Conservation (phyloP, 2,888 invertebrate genomes). For the Atethmia centrago region DNA sequence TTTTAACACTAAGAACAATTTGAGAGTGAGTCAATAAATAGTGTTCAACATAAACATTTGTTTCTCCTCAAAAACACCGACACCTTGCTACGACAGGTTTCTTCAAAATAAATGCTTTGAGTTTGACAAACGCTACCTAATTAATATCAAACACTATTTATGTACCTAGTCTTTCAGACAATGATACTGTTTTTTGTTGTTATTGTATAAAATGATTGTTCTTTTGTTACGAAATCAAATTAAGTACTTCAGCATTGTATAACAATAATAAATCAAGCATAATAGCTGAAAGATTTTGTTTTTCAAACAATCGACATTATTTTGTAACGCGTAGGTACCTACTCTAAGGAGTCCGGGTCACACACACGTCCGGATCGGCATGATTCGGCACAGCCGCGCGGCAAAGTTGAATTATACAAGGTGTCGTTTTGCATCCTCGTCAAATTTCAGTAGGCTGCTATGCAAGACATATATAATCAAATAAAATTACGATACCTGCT, state of each 20-base stretch:
- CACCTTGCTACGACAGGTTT: too few species aligned
- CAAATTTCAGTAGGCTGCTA: too few species aligned
- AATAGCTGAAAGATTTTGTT: not conserved
- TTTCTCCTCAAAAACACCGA: too few species aligned
- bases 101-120: not conserved
- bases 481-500: too few species aligned
- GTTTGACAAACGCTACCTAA: not conserved
- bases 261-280: not conserved
- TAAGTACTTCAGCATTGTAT: not conserved
- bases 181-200: not conserved
- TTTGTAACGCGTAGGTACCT: not conserved
- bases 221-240: conserved; percentile 18
- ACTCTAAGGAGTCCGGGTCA: not conserved
- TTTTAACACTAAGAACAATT: too few species aligned
- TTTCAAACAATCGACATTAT: conserved; percentile 1
- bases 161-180: not conserved
- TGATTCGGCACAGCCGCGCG: not conserved
- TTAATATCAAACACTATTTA: conserved; percentile 6
- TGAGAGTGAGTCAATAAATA: too few species aligned
- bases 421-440: too few species aligned
- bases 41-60: too few species aligned
- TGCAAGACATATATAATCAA: too few species aligned
- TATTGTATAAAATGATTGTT: conserved; percentile 28
- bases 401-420: not conserved
- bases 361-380: not conserved